These are phyloP conservation scores for Euura lappo DNA, from an alignment of 1,140 invertebrate species.

Conservation along the genomic window DNA sequence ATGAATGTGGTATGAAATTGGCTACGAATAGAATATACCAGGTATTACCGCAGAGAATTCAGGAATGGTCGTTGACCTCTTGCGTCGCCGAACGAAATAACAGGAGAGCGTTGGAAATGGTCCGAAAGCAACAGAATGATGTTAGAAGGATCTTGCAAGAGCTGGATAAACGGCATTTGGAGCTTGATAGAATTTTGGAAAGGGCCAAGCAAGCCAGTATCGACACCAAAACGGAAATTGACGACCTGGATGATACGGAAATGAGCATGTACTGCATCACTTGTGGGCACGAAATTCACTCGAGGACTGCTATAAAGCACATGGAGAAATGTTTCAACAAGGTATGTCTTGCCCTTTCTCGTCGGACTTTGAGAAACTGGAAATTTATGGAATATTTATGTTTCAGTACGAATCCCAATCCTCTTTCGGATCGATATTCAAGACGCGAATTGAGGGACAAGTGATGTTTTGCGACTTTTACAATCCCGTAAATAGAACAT, in stretches of 20 bases:
- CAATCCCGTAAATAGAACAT: constrained; percentile 88
- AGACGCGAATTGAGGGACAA: constrained; percentile 92
- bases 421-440: constrained; percentile 93
- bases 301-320: constrained; percentile 87
- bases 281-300: constrained; percentile 93
- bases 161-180: constrained; percentile 76
- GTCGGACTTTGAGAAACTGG: background rate
- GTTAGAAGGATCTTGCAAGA: constrained; percentile 79
- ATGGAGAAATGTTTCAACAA: constrained; percentile 97
- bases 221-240: constrained; percentile 66
- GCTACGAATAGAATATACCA: constrained; percentile 87
- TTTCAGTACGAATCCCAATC: constrained; percentile 92
- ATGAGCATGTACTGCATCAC: constrained; percentile 95
- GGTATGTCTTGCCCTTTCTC: constrained; percentile 47
- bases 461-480: constrained; percentile 99
- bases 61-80: constrained; percentile 92
- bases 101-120: constrained; percentile 79
- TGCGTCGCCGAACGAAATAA: constrained; percentile 89
- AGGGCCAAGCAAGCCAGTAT: constrained; percentile 74
- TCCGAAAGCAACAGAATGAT: constrained; percentile 79
- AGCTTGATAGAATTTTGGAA: constrained; percentile 84
- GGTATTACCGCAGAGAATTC: constrained; percentile 88
- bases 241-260: constrained; percentile 80
- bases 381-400: constrained; percentile 14
- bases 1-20: constrained; percentile 90